phyloP scores from a whole-genome alignment of 2,797 vertebrate species.

The Anolis apletophallus region DNA sequence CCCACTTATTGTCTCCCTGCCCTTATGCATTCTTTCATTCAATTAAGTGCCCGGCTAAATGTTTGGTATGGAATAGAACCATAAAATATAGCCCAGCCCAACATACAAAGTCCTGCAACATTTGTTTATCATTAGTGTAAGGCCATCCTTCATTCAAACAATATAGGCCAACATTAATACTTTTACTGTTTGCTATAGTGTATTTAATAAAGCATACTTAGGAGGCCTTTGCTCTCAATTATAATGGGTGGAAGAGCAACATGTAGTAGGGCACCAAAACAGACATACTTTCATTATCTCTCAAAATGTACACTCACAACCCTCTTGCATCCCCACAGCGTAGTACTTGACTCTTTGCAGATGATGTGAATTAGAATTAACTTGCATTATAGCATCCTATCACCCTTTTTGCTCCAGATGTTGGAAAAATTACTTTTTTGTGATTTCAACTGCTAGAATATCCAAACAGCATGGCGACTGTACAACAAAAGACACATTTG shows the following conservation, averaged over 20 bases:
- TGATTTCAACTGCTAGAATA: background rate
- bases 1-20: slow-evolving; percentile 90
- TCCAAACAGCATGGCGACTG: background rate
- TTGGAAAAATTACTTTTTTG: no score
- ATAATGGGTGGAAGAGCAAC: background rate
- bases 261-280: background rate
- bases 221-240: background rate
- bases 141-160: background rate
- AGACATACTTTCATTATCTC: background rate
- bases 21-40: slow-evolving; percentile 96
- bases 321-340: background rate
- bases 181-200: background rate
- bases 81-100: slow-evolving; percentile 83
- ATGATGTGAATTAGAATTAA: background rate
- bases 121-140: slow-evolving; percentile 58
- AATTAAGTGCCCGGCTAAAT: slow-evolving; percentile 96
- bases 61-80: slow-evolving; percentile 95
- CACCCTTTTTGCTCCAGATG: background rate
- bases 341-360: background rate
- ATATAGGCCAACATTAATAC: background rate
- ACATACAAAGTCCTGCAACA: slow-evolving; percentile 90
- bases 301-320: background rate
- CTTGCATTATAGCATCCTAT: background rate
- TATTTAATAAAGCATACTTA: slow-evolving; percentile 9
- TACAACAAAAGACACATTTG: background rate